phyloP scores from a whole-genome alignment of 2,797 vertebrate genomes.

The Hephaestus fuliginosus region DNA sequence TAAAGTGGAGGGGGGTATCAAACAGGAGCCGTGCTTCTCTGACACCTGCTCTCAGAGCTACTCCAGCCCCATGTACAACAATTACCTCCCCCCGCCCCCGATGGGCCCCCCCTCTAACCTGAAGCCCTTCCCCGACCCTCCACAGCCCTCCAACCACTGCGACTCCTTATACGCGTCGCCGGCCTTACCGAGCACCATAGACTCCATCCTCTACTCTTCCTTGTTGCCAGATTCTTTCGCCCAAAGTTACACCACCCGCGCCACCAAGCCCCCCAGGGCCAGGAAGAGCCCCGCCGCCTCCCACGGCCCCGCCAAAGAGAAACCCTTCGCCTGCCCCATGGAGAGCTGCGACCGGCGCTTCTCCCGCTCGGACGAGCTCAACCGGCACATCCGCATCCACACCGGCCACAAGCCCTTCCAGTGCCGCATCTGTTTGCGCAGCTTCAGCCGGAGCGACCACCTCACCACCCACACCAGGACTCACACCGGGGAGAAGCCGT shows the following conservation, averaged over 20 bases:
- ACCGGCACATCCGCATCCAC: constrained; percentile 97
- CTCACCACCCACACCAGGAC: constrained; percentile 98
- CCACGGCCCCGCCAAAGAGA: constrained; percentile 94
- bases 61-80: constrained; percentile 81
- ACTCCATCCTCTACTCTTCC: constrained; percentile 85
- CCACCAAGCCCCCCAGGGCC: constrained; percentile 86
- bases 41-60: constrained; percentile 87
- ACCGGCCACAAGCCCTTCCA: constrained; percentile 99
- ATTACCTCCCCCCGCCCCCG: constrained; percentile 81
- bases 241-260: constrained; percentile 88
- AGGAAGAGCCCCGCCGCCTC: constrained; percentile 91
- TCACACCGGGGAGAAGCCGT: constrained; percentile 98
- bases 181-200: constrained; percentile 83
- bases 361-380: constrained; percentile 97
- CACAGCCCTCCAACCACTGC: constrained; percentile 81
- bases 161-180: constrained; percentile 83
- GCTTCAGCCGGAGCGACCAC: constrained; percentile 98
- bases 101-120: constrained; percentile 85
- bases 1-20: constrained; percentile 87
- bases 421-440: constrained; percentile 97
- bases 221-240: constrained; percentile 79
- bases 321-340: constrained; percentile 97
- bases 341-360: constrained; percentile 96
- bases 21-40: constrained; percentile 88
- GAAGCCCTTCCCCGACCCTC: constrained; percentile 85